Percentiles rank a stretch among this genome's conserved stretches.
Evolutionary conservation across 2,888 invertebrate species (phyloP).

Genomic region (Latrodectus elegans): DNA sequence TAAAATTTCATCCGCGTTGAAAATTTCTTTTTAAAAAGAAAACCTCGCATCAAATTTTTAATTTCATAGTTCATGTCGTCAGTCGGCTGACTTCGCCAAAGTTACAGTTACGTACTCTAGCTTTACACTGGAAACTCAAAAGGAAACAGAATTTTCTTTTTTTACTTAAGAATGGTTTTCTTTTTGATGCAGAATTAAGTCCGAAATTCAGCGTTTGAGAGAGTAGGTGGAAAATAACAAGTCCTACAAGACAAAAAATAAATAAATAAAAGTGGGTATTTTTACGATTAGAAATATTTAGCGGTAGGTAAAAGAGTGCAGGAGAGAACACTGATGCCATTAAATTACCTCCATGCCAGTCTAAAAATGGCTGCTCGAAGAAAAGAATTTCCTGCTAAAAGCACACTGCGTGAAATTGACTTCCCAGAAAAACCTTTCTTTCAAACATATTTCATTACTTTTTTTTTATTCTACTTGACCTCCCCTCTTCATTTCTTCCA

Average conservation of each 20-base stretch:
- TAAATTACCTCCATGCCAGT: constrained; percentile 61
- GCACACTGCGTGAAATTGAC: constrained; percentile 67
- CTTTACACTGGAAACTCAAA: too few relatives aligned
- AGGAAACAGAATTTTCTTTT: too few relatives aligned
- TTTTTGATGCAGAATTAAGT: too few relatives aligned
- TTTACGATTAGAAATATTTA: constrained; percentile 67
- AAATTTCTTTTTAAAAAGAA: too few relatives aligned
- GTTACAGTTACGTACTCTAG: too few relatives aligned
- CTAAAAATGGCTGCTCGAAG: constrained; percentile 60
- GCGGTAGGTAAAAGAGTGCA: constrained; percentile 39
- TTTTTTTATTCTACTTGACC: constrained; percentile 39
- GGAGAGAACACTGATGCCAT: constrained; percentile 28
- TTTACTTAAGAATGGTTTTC: too few relatives aligned
- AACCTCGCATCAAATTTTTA: too few relatives aligned
- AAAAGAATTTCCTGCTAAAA: constrained; percentile 53
- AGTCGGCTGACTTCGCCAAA: too few relatives aligned
- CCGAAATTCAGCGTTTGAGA: too few relatives aligned
- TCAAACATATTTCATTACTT: constrained; percentile 67
- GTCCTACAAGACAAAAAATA: not conserved
- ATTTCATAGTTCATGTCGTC: too few relatives aligned
- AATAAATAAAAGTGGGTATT: constrained; percentile 22
- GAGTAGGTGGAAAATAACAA: not conserved
- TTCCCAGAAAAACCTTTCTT: constrained; percentile 63
- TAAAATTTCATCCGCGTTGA: too few relatives aligned
- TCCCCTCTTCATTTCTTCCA: constrained; percentile 1